Evolutionary conservation across 2,888 invertebrate species (phyloP).

Genomic region (Synanthedon andrenaeformis): DNA sequence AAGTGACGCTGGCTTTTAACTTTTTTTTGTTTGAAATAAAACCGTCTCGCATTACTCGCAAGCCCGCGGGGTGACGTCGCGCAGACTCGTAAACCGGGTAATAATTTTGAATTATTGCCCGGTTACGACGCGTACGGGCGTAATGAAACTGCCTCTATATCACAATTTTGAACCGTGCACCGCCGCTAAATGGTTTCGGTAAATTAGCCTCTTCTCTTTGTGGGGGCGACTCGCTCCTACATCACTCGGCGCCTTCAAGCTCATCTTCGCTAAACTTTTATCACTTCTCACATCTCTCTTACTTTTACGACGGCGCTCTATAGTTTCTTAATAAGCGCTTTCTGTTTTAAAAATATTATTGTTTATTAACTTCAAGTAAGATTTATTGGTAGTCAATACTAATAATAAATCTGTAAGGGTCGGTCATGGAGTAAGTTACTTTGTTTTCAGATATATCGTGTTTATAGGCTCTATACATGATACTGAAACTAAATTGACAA

Average conservation of each 20-base stretch:
- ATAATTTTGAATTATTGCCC: conserved; percentile 56
- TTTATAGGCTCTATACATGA: too few species aligned
- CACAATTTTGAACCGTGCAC: conserved; percentile 39
- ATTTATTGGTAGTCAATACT: too few species aligned
- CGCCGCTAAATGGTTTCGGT: conserved; percentile 45
- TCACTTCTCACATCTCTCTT: too few species aligned
- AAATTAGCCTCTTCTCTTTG: conserved; percentile 33
- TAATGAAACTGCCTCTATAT: conserved; percentile 60
- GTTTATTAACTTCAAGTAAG: too few species aligned
- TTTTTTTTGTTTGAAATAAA: neutral
- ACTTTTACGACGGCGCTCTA: too few species aligned
- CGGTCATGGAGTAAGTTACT: too few species aligned
- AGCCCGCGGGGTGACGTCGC: conserved; percentile 19
- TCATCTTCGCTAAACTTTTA: too few species aligned
- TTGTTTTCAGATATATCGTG: too few species aligned
- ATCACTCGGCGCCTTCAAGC: neutral
- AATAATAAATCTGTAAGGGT: too few species aligned
- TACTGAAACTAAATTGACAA: too few species aligned
- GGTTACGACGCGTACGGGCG: conserved; percentile 40
- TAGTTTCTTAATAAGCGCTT: too few species aligned
- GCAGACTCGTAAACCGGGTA: conserved; percentile 39
- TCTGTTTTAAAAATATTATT: too few species aligned
- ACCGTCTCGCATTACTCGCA: conserved; percentile 5
- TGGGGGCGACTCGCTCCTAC: neutral
- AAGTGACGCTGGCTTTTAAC: conserved; percentile 17